Evolutionary conservation across 2,888 invertebrate genomes (phyloP), one percentile per base, ranked within the genome.

Genomic region (Callimorpha dominula): DNA sequence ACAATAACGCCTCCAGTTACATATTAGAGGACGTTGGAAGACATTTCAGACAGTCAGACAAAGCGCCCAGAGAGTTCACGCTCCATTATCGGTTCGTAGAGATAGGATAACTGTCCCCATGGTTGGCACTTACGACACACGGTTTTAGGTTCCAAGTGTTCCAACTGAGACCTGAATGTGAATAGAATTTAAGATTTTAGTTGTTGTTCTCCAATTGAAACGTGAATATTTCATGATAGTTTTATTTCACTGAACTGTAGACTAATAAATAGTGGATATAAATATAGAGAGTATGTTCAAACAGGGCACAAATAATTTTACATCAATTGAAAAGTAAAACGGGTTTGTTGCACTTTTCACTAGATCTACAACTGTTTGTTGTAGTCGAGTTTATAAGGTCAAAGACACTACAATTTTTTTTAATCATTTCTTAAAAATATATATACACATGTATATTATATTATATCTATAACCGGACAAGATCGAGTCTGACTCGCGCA

Each of bases 11-110:
- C 71, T 72, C 66, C 65, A 75, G 72, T 68, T 70, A 77, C 74
- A 76, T 73, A 80, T 78, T 82, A 78, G 75, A 76, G 76, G 77
- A 76, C 65, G 77, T 74, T 75, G 78, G 73, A 81, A 85, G 84
- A 83, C 84, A 83, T 80, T 85, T 76, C 72, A 87, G 87, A 89
- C 90, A 90, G 89, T 88, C 91, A 87, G 89, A 87, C 86, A 80
- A 70, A 82, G 89, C 85, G 91, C 87, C 93, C 85, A 76, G 94
- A 93, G 93, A 93, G 86, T 93, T 93, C 92, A 89, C 91, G 91
- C 86, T 90, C 91, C 92, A 94, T 94, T 94, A 94, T 94, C 94
- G 91, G 90, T 84, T 88, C 83, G 86, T 86, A 83, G 89, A 91
- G 93, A 92, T 92, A 91, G 89, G 87, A 90, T 88, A 90, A 90